These are phyloP conservation scores for Heterocephalus glaber DNA, from an alignment of 2,113 vertebrate genomes.

Conservation along the genomic window DNA sequence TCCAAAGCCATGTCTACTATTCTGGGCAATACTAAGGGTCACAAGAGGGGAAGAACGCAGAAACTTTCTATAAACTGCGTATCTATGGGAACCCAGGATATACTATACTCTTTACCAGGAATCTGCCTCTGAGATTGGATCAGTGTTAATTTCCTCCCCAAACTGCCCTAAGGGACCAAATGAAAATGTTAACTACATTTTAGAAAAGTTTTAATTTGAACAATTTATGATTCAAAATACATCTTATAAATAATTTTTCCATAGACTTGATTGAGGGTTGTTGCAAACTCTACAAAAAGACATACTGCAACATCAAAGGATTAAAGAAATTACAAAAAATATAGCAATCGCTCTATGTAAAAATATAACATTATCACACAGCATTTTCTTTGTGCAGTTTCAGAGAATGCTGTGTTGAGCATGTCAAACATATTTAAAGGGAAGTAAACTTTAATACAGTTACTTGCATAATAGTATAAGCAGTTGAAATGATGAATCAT, in stretches of 20 bases:
- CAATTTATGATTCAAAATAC: slow-evolving; percentile 84
- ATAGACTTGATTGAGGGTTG: slow-evolving; percentile 84
- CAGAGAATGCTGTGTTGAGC: slow-evolving; percentile 70
- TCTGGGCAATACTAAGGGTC: not conserved
- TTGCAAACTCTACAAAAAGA: slow-evolving; percentile 82
- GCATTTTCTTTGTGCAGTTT: slow-evolving; percentile 82
- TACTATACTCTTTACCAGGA: not conserved
- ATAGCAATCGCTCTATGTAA: slow-evolving; percentile 72
- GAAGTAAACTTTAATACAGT: slow-evolving; percentile 74
- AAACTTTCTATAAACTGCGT: not conserved
- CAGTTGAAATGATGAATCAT: slow-evolving; percentile 40
- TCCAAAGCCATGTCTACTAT: not conserved
- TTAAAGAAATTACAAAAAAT: slow-evolving; percentile 80
- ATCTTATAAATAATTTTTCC: slow-evolving; percentile 88
- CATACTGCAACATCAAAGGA: slow-evolving; percentile 70
- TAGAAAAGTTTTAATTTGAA: slow-evolving; percentile 85
- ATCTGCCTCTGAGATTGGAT: not conserved
- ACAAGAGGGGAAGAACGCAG: not conserved
- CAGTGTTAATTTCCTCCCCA: not conserved
- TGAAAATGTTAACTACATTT: slow-evolving; percentile 68
- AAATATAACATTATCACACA: slow-evolving; percentile 82
- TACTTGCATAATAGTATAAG: slow-evolving; percentile 79
- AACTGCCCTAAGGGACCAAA: slow-evolving; percentile 12
- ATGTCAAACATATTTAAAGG: slow-evolving; percentile 71
- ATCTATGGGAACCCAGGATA: not conserved